These are phyloP conservation scores for Cinclus cinclus DNA, from an alignment of 2,113 vertebrate species.

Conservation along the genomic window DNA sequence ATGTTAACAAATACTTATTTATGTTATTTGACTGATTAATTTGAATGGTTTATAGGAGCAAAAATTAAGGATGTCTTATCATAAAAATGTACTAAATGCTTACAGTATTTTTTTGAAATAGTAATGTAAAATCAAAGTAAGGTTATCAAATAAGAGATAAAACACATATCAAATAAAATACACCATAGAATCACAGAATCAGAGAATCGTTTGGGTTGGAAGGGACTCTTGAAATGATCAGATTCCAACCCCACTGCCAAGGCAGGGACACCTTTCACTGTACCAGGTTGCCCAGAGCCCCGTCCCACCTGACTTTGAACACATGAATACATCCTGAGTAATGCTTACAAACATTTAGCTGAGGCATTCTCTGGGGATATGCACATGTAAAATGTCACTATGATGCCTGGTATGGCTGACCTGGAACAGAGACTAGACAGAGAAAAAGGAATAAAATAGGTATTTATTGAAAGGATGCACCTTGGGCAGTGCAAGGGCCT, in stretches of 20 bases:
- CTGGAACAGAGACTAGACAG: no score
- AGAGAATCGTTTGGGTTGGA: not conserved
- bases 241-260: rapidly evolving
- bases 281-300: not conserved
- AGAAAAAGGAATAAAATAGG: no score
- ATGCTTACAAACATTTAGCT: not conserved
- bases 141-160: not conserved
- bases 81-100: not conserved
- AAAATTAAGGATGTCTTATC: not conserved
- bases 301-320: not conserved
- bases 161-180: rapidly evolving
- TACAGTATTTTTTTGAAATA: not conserved
- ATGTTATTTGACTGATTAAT: not conserved
- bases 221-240: not conserved
- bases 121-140: not conserved
- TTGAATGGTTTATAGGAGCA: not conserved
- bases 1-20: not conserved
- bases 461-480: no score
- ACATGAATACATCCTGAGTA: not conserved
- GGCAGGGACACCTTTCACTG: no score
- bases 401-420: no score
- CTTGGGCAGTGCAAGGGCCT: no score
- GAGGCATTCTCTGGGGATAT: not conserved
- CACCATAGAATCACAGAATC: not conserved
- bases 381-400: not conserved